Evolutionary conservation across 2,888 invertebrate species (phyloP).

Genomic region (Drosophila subsilvestris): DNA sequence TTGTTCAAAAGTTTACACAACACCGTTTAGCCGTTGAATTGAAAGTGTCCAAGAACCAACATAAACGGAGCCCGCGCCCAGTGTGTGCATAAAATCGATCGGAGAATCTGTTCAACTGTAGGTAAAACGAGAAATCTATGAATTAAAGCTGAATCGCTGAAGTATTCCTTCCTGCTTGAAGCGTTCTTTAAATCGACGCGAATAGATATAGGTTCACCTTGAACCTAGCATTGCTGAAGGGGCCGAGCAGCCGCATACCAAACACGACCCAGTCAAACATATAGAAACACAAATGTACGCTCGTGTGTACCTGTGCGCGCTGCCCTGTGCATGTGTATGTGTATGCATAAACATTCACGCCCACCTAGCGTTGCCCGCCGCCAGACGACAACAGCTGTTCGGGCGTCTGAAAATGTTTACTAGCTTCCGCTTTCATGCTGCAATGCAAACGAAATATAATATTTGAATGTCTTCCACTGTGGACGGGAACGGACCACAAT

Average conservation of each 20-base stretch:
- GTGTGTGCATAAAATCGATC: constrained; percentile 32
- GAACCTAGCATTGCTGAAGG: constrained; percentile 28
- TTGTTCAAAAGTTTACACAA: not conserved
- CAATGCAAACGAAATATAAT: constrained; percentile 8
- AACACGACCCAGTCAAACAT: constrained; percentile 1
- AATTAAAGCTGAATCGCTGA: constrained; percentile 21
- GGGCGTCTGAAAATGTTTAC: not conserved
- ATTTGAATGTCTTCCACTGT: not conserved
- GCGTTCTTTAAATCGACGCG: not conserved
- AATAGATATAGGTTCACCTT: constrained; percentile 31
- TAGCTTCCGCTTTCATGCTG: constrained; percentile 7
- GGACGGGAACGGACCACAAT: not conserved
- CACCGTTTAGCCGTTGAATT: not conserved
- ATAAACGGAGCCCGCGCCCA: not conserved
- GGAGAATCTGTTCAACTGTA: constrained; percentile 20
- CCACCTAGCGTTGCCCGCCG: constrained; percentile 6
- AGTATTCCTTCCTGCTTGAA: not conserved
- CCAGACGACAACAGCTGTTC: constrained; percentile 33
- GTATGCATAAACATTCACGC: constrained; percentile 32
- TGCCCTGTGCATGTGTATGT: constrained; percentile 11
- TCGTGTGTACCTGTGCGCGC: constrained; percentile 11
- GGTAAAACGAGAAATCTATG: constrained; percentile 28
- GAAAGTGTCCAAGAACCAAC: constrained; percentile 2
- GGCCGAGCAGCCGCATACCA: constrained; percentile 4
- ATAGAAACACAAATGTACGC: not conserved